These are phyloP conservation scores for Galerucella calmariensis DNA, from an alignment of 2,888 invertebrate species.

Conservation along the genomic window DNA sequence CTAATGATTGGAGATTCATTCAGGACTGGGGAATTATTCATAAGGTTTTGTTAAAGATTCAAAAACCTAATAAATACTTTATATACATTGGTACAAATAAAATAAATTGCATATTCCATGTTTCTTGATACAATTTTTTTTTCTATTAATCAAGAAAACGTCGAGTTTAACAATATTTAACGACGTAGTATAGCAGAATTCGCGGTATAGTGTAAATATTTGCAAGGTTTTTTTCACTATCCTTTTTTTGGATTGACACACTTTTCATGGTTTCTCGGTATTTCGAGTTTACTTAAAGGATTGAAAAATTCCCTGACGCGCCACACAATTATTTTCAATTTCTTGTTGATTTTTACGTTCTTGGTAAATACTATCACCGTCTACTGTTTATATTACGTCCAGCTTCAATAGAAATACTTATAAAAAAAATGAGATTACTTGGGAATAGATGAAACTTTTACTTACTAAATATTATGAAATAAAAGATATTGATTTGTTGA, in stretches of 20 bases:
- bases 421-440: too few relatives aligned
- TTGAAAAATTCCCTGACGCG: background rate
- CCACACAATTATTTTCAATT: background rate
- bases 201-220: background rate
- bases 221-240: background rate
- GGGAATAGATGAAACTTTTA: too few relatives aligned
- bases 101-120: too few relatives aligned
- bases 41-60: background rate
- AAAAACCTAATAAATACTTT: background rate
- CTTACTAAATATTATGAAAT: too few relatives aligned
- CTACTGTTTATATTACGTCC: background rate
- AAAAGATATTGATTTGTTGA: too few relatives aligned
- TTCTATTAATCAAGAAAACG: too few relatives aligned
- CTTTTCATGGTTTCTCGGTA: background rate
- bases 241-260: background rate
- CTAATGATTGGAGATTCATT: background rate
- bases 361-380: constrained; percentile 1
- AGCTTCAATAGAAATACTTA: background rate
- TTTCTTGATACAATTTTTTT: too few relatives aligned
- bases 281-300: background rate
- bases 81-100: too few relatives aligned
- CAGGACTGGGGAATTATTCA: background rate
- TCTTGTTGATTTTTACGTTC: constrained; percentile 1
- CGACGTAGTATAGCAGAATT: background rate
- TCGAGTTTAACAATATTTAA: too few relatives aligned